Base-by-base conservation (phyloP, 2,113 vertebrate genomes). In the Lethenteron reissneri region DNA sequence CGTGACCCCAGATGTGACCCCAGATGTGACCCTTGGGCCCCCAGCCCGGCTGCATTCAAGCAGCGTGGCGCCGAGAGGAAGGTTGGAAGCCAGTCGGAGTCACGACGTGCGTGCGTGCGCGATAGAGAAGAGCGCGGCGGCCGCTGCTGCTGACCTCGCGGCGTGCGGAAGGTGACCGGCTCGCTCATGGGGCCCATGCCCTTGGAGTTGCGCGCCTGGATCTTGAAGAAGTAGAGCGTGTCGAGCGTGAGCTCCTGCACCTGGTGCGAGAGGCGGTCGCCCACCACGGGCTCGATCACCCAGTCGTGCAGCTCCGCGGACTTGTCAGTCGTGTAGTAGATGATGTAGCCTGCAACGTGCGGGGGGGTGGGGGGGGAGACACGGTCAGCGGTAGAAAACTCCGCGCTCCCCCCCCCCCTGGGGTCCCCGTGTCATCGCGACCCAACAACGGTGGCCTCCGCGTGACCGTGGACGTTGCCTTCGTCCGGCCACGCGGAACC, bases 111-210 rank as follows among this genome's bases (percentile, higher is more conserved):
- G 41, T 41, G 41, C 25, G 25, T 25, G 25, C 25, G 25, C 41
- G 41, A 6, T 41, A 41, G 41, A 41, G 41, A 41, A 41, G 41
- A 6, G 41, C 6, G 6, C 41, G 41, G 41, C 25, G 25, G 25
- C 25, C 25, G 25, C 25, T 25, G 41, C 41, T 62, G 17, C 58
- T 73, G 80, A 99, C 94, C 88, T 86, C 96, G 97, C 8, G 90
- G 92, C 6, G 94, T 97, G 74, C 94, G 82, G 82, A 99, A 99
- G 9, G 92, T 86, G 3, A 96, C 94, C 0, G 92, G 89, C 69
- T 99, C 94, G 0, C 91, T 96, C 89, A 96, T 88, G 25, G 94
- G 94, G 11, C 94, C 94, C 92, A 97, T 99, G 74, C 94, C 94
- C 75, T 99, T 99, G 1, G 91, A 96, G 81, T 97, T 99, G 4